Evolutionary conservation across 2,113 vertebrate species (phyloP), one percentile per base, ranked within the genome.

Genomic region (Amia ocellicauda): DNA sequence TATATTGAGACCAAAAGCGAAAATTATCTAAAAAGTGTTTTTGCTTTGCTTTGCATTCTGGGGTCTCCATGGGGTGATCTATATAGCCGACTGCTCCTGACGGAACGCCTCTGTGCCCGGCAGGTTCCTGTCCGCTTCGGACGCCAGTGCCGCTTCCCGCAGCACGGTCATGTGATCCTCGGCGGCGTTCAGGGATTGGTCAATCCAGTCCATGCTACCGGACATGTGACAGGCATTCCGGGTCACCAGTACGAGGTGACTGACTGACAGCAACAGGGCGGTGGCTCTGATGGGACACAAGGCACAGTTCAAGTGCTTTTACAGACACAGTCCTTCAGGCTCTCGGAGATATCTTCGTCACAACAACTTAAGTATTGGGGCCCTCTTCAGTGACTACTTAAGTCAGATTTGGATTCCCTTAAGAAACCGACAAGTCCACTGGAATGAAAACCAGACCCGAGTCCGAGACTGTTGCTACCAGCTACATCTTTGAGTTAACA

Each of bases 161-260:
- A 98, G 79, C 41, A 92, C 93, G 8, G 91, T 85, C 92, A 97
- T 88, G 88, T 98, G 96, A 78, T 93, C 93, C 67, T 97, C 95
- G 0, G 94, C 94, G 0, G 92, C 92, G 0, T 93, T 88, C 57
- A 97, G 86, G 0, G 95, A 96, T 65, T 93, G 91, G 76, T 96
- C 96, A 0, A 96, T 92, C 96, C 95, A 96, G 79, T 94, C 93
- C 74, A 94, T 79, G 41, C 91, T 92, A 17, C 91, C 91, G 0
- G 92, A 90, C 78, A 94, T 90, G 82, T 93, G 93, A 69, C 96
- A 98, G 71, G 94, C 95, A 2, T 93, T 94, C 64, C 94, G 90
- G 11, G 94, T 96, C 80, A 98, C 94, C 88, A 98, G 83, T 58
- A 97, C 95, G 79, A 98, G 83, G 67, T 98, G 94, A 73, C 93